Conservation (phyloP, 2,113 vertebrate species). For the Rhadina sibilatrix region DNA sequence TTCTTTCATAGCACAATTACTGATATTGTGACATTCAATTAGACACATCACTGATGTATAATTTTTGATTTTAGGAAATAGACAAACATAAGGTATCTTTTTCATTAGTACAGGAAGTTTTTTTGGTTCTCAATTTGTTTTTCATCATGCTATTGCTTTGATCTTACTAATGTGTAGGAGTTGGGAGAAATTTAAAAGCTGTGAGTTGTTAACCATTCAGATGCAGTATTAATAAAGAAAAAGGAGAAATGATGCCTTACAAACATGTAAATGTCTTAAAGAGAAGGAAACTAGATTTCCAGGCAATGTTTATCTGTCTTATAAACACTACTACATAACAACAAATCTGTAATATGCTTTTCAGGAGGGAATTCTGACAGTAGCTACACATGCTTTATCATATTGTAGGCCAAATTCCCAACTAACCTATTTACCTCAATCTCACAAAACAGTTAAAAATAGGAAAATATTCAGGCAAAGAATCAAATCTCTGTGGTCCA, state of each 20-base stretch:
- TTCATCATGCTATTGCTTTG: background rate
- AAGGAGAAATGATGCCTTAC: background rate
- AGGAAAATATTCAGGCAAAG: background rate
- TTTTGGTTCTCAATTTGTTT: background rate
- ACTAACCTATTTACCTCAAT: background rate
- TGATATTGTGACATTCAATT: slow-evolving; percentile 61
- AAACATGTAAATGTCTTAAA: background rate
- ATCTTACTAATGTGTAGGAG: background rate
- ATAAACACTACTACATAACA: background rate
- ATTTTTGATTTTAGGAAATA: slow-evolving; percentile 46
- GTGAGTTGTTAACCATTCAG: background rate
- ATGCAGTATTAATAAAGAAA: background rate
- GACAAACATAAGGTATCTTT: slow-evolving; percentile 4
- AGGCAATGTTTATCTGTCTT: background rate
- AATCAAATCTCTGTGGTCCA: background rate
- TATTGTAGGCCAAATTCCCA: background rate
- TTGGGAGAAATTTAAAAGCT: background rate
- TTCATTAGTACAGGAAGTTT: background rate
- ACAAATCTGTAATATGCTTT: background rate
- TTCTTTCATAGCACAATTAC: slow-evolving; percentile 67
- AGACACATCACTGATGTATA: slow-evolving; percentile 1
- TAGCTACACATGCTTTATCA: background rate
- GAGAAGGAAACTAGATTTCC: background rate
- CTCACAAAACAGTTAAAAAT: background rate
- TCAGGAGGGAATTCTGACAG: background rate